Percentiles rank a stretch among this genome's conserved stretches.
Conservation (phyloP, 1,140 invertebrate species). For the Palaemon carinicauda region DNA sequence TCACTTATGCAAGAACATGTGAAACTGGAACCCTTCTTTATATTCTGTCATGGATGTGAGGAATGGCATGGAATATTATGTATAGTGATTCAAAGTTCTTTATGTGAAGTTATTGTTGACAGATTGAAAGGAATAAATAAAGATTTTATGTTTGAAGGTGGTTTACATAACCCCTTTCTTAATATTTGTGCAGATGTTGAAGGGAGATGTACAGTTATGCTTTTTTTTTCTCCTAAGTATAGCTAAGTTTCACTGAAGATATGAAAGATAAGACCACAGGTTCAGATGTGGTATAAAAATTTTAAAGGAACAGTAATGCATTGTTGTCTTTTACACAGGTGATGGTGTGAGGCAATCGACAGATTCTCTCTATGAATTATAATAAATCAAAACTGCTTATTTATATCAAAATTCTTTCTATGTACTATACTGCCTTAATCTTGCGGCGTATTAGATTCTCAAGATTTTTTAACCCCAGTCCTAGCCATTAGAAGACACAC, state of each 20-base stretch:
- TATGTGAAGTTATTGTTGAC: constrained; percentile 57
- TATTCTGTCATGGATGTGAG: constrained; percentile 49
- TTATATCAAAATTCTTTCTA: too few relatives aligned
- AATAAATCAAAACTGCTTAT: too few relatives aligned
- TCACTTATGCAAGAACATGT: constrained; percentile 50
- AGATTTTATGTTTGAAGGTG: constrained; percentile 49
- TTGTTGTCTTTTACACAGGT: too few relatives aligned
- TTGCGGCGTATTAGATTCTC: too few relatives aligned
- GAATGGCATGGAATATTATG: constrained; percentile 54
- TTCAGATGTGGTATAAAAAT: too few relatives aligned
- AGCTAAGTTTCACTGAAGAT: neutral
- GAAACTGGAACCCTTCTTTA: constrained; percentile 30
- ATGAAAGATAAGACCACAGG: too few relatives aligned
- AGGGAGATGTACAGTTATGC: neutral
- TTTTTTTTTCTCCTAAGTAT: neutral
- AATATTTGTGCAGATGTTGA: neutral
- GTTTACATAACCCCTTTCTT: neutral
- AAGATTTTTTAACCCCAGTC: too few relatives aligned
- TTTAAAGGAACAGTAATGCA: too few relatives aligned
- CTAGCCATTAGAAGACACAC: too few relatives aligned
- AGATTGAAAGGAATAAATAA: constrained; percentile 55
- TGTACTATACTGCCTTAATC: too few relatives aligned
- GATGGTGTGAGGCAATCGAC: too few relatives aligned
- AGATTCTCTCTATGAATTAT: too few relatives aligned
- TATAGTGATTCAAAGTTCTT: constrained; percentile 48